Conservation (phyloP, 2,113 vertebrate genomes). For the Eolophus roseicapilla region DNA sequence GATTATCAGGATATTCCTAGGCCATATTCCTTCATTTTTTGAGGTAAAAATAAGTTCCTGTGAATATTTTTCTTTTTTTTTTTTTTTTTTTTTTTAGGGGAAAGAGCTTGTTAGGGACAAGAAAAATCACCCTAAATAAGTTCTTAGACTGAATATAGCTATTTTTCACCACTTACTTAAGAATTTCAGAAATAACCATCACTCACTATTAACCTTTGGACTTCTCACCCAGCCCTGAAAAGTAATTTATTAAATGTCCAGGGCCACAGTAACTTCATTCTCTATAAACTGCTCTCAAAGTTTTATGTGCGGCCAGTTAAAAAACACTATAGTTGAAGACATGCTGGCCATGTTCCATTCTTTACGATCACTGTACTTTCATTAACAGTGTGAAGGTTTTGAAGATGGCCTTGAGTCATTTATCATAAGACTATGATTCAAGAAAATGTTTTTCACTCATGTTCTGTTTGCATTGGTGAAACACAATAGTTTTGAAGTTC, state of each 20-base stretch:
- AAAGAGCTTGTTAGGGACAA: not conserved
- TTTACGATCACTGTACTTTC: not conserved
- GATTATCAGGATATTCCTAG: slow-evolving; percentile 1
- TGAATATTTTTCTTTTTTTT: too few relatives aligned
- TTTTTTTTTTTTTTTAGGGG: not conserved
- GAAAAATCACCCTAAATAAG: not conserved
- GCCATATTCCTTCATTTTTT: not conserved
- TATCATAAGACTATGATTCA: not conserved
- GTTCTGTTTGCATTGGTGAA: not conserved
- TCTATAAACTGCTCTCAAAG: not conserved
- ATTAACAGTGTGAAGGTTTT: not conserved
- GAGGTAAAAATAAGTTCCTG: not conserved
- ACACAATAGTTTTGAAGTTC: not conserved
- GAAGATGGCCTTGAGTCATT: not conserved
- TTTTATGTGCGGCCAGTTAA: not conserved
- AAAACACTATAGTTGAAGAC: not conserved
- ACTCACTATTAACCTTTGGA: not conserved
- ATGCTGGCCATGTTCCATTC: not conserved
- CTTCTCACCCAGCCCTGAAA: not conserved
- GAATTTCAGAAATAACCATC: not conserved
- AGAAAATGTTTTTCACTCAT: not conserved
- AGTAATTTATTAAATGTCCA: not conserved
- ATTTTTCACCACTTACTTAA: not conserved
- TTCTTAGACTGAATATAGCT: not conserved
- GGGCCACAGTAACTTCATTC: not conserved